These are phyloP conservation scores for Coracopsis vasa DNA, from an alignment of 2,113 vertebrate species.

Conservation along the genomic window DNA sequence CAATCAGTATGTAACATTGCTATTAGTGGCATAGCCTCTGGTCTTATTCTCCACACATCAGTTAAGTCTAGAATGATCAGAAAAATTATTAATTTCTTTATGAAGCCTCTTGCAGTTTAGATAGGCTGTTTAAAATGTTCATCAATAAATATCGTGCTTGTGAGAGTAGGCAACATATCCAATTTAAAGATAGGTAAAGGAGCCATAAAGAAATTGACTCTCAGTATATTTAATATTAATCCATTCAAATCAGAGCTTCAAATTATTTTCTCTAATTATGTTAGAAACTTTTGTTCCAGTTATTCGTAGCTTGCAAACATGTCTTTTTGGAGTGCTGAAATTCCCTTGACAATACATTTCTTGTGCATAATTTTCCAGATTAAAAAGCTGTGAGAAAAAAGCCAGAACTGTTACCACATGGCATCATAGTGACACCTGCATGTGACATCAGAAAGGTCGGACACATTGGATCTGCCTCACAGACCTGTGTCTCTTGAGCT, in stretches of 20 bases:
- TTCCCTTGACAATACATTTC: neutral
- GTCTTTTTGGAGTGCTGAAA: neutral
- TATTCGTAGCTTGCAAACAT: neutral
- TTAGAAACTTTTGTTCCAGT: neutral
- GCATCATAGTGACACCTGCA: too few species aligned
- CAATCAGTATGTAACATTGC: neutral
- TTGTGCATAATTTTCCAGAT: neutral
- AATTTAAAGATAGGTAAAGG: neutral
- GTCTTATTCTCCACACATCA: neutral
- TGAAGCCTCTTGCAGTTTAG: neutral
- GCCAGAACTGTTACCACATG: neutral
- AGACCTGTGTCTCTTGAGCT: neutral
- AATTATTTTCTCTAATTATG: neutral
- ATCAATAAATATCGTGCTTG: neutral
- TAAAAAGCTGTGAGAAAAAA: neutral
- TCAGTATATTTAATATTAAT: neutral
- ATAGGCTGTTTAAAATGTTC: neutral
- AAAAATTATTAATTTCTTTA: neutral
- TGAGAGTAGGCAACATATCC: neutral
- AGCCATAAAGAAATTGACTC: neutral
- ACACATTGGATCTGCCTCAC: neutral
- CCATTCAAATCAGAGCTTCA: neutral
- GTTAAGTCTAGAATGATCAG: neutral
- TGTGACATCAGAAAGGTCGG: neutral
- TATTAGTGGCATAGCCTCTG: neutral